phyloP scores from a whole-genome alignment of 2,113 vertebrate genomes.

The Eclectus roratus region DNA sequence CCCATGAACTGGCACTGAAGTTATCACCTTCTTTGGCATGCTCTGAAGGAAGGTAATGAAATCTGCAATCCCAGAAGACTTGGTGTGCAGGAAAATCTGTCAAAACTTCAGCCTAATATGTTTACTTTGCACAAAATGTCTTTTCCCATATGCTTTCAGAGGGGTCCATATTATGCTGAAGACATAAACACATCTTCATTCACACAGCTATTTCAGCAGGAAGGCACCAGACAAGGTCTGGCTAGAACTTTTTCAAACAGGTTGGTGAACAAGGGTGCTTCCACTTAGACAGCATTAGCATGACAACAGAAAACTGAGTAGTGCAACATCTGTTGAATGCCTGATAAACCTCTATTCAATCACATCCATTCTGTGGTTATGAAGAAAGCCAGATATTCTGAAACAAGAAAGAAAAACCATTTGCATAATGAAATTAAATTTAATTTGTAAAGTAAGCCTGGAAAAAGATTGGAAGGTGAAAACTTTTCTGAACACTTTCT shows the following conservation, averaged over 20 bases:
- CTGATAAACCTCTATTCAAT: not conserved
- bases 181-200: not conserved
- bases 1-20: not conserved
- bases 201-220: not conserved
- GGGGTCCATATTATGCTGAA: not conserved
- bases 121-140: not conserved
- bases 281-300: rapidly evolving
- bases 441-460: not conserved
- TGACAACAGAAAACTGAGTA: not conserved
- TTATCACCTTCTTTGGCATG: not conserved
- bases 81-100: not conserved
- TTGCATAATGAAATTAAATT: not conserved
- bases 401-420: not conserved
- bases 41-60: not conserved
- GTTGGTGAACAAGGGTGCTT: not conserved
- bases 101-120: not conserved
- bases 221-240: not conserved
- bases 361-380: rapidly evolving
- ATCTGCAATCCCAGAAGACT: not conserved
- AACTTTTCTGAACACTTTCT: not conserved
- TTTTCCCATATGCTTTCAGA: not conserved
- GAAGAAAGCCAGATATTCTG: not conserved
- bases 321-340: not conserved
- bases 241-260: not conserved
- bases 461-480: not conserved